Base-by-base conservation (phyloP, 2,797 vertebrate genomes). In the Malacoraja senta region DNA sequence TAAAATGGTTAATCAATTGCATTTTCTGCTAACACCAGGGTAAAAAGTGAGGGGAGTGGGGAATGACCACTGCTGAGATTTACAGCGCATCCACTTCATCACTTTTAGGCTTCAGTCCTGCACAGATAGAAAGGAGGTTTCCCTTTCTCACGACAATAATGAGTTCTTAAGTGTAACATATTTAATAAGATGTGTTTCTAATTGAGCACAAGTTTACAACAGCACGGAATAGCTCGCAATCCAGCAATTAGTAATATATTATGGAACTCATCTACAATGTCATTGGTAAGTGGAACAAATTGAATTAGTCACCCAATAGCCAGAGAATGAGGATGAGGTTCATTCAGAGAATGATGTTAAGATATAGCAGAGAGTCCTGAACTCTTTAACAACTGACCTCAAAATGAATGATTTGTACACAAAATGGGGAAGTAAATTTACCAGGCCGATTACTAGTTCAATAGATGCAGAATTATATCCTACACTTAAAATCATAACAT, bases 1-100 rank as follows among this genome's bases (percentile, higher is more conserved):
- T 91, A 72, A 91, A 91, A 91, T 15, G 10, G 88, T 17, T 38
- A 91, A 91, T 91, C 88, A 71, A 53, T n/a, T 92, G 90, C 76
- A 53, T 74, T 71, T 76, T 38, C 68, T 76, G 71, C 71, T 76
- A 74, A 92, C 21, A 58, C 71, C 90, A 76, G 35, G 38, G 71
- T 76, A 68, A 88, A 63, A 68, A 35, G 24, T 4, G 26, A 17
- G 17, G 1, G 24, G 38, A 74, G 32, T 8, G 26, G 26, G 26
- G 71, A 92, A 24, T 53, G 35, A 44, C 38, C 6, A 24, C 35
- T 74, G 15, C 68, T 58, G 71, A 74, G 90, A 92, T 53, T 76
- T 65, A 19, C 71, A 38, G 53, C 8, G 68, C 29, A 26, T 38
- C 15, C 24, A 38, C 72, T 91, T 91, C 68, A 91, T 71, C 7